Conservation (phyloP, 53 echinoderm and acorn worm genomes). For the Luidia sarsii region DNA sequence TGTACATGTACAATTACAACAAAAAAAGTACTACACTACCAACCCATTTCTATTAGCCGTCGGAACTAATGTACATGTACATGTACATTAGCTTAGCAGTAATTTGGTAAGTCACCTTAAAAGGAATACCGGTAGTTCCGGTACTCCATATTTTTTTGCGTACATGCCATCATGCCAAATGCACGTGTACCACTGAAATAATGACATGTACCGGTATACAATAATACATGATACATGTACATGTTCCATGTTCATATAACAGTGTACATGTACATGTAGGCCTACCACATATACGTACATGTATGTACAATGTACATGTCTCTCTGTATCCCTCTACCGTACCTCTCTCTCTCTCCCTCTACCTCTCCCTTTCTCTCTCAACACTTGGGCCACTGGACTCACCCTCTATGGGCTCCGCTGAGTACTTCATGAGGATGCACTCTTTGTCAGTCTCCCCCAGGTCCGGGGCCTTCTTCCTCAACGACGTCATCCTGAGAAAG, state of each 20-base stretch:
- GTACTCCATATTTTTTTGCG: neutral
- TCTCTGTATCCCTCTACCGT: no score
- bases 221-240: neutral
- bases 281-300: no score
- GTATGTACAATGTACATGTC: no score
- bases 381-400: no score
- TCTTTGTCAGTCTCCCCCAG: slow-evolving; percentile 7
- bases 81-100: neutral
- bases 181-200: neutral
- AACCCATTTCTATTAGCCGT: no score
- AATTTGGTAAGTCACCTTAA: no score
- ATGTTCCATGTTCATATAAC: no score
- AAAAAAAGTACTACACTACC: no score
- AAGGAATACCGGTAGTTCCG: neutral
- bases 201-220: neutral
- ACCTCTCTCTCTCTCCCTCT: no score
- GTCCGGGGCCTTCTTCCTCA: slow-evolving; percentile 24
- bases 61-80: neutral
- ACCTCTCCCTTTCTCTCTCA: no score
- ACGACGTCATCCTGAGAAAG: slow-evolving; percentile 37
- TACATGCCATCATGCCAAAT: neutral
- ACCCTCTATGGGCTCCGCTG: slow-evolving; percentile 20
- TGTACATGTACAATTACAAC: no score
- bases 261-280: slow-evolving; percentile 6
- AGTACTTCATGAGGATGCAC: slow-evolving; percentile 47